A percentile compares a stretch with the other conserved stretches of the same genome.
phyloP scores from a whole-genome alignment of 2,797 vertebrate genomes.

The Nannoperca obscura region DNA sequence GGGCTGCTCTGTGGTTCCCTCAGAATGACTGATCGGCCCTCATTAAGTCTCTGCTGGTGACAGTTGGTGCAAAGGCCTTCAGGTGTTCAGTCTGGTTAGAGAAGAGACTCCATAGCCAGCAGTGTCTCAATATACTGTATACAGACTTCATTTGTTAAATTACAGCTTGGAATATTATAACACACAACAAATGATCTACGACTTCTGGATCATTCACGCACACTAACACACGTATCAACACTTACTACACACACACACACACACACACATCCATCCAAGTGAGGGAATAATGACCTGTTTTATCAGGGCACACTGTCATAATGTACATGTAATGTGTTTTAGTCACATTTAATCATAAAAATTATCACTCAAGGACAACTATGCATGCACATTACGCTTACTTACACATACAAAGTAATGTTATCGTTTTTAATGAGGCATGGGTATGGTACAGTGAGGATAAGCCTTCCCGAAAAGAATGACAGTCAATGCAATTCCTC shows the following conservation, averaged over 20 bases:
- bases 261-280: background rate
- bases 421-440: background rate
- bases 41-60: constrained; percentile 62
- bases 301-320: background rate
- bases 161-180: background rate
- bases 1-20: constrained; percentile 50
- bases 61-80: constrained; percentile 45
- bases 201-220: background rate
- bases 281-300: constrained; percentile 12
- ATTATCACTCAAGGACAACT: constrained; percentile 10
- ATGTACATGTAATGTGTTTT: background rate
- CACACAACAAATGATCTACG: background rate
- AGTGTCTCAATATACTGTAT: background rate
- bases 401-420: background rate
- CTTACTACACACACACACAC: background rate
- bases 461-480: background rate
- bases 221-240: background rate
- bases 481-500: background rate
- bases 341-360: background rate
- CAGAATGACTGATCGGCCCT: constrained; percentile 73
- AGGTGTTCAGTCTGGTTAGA: constrained; percentile 41
- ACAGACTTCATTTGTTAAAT: background rate
- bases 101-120: background rate
- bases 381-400: background rate
- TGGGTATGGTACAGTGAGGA: background rate